phyloP scores from a whole-genome alignment of 2,113 vertebrate species.

The Dunckerocampus dactyliophorus region DNA sequence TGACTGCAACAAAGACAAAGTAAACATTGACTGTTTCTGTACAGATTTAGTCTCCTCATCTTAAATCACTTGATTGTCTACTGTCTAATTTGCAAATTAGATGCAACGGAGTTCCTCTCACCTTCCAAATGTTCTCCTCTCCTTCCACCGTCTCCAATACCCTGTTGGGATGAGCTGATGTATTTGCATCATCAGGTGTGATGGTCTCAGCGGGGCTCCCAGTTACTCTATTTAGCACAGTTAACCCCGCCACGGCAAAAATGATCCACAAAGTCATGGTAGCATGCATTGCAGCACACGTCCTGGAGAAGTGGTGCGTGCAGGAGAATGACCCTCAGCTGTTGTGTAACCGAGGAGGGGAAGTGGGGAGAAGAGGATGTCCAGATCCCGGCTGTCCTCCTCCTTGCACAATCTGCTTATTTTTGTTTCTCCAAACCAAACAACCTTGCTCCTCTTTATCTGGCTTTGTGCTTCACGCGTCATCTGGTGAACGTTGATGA shows the following conservation, averaged over 20 bases:
- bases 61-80: no score
- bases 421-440: constrained; percentile 18
- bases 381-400: constrained; percentile 38
- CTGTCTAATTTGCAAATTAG: no score
- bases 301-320: constrained; percentile 8
- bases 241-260: constrained; percentile 21
- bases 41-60: no score
- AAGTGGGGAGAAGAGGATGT: constrained; percentile 37
- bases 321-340: constrained; percentile 27
- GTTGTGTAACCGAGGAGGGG: constrained; percentile 34
- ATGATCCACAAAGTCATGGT: constrained; percentile 43
- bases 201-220: constrained; percentile 11
- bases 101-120: constrained; percentile 25
- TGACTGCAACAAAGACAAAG: constrained; percentile 28
- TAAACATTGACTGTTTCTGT: background rate
- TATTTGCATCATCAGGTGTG: constrained; percentile 2
- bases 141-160: constrained; percentile 4
- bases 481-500: background rate
- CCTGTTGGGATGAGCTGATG: constrained; percentile 20
- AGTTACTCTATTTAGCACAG: constrained; percentile 7
- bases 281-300: background rate
- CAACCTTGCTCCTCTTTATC: constrained; percentile 37
- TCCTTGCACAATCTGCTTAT: constrained; percentile 18
- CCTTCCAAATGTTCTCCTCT: constrained; percentile 19
- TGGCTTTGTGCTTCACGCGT: constrained; percentile 9